Percentiles rank a stretch among this genome's conserved stretches.
These are phyloP conservation scores for Pantelozetes paolii DNA, from an alignment of 2,888 invertebrate genomes.

Conservation along the genomic window DNA sequence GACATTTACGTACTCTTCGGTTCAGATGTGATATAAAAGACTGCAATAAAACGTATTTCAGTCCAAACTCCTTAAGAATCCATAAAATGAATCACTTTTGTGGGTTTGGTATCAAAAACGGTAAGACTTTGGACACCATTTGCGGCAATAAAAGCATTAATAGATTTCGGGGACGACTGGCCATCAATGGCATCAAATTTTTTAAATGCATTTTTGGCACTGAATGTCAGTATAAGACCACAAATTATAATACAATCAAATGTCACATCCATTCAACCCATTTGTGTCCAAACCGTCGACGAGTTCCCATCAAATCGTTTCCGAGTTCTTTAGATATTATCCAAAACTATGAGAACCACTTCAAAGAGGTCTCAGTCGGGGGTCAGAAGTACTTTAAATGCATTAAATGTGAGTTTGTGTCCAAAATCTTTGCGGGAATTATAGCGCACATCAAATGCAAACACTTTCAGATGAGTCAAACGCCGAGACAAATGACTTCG, in stretches of 20 bases:
- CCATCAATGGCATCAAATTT: not conserved
- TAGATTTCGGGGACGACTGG: not conserved
- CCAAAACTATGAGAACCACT: not conserved
- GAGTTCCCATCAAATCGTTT: not conserved
- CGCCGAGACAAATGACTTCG: not conserved
- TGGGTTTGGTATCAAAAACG: conserved; percentile 10
- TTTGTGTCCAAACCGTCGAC: conserved; percentile 7
- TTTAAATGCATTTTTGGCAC: not conserved
- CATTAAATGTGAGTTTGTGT: not conserved
- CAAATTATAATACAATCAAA: not conserved
- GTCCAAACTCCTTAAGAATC: not conserved
- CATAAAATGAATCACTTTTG: conserved; percentile 28
- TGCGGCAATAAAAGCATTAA: conserved; percentile 21
- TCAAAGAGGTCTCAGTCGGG: not conserved
- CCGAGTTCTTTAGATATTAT: not conserved
- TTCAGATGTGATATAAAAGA: not conserved
- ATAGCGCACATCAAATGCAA: not conserved
- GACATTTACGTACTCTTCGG: not conserved
- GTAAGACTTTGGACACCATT: not conserved
- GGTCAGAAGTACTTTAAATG: not conserved
- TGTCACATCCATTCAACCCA: conserved; percentile 4
- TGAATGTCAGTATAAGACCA: not conserved
- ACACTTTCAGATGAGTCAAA: not conserved
- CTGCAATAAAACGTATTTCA: not conserved
- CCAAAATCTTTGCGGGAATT: not conserved